Evolutionary conservation across 2,797 vertebrate species (phyloP).

Genomic region (Pipistrellus pipistrellus): DNA sequence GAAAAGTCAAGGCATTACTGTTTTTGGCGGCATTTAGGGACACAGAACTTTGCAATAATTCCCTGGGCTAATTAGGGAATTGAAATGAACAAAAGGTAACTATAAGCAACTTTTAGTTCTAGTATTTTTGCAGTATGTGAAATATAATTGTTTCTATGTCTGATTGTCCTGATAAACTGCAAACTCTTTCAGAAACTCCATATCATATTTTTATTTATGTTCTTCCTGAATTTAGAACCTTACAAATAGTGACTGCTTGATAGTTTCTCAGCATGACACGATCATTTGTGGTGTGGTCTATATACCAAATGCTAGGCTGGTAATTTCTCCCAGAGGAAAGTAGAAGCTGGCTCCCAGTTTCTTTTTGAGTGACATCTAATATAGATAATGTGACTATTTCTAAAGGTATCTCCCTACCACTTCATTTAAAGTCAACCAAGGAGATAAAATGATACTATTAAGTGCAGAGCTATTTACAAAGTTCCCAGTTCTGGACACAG

Average conservation of each 20-base stretch:
- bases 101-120: background rate
- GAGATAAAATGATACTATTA: slow-evolving; percentile 16
- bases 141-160: slow-evolving; percentile 23
- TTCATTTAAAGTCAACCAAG: slow-evolving; percentile 49
- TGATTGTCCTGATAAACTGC: background rate
- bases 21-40: background rate
- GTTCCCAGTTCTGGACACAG: background rate
- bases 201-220: background rate
- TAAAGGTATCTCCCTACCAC: slow-evolving; percentile 19
- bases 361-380: slow-evolving; percentile 40
- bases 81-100: background rate
- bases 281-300: background rate
- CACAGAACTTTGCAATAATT: background rate
- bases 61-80: background rate
- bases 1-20: slow-evolving; percentile 37
- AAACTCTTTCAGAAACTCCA: background rate
- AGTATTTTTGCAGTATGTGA: slow-evolving; percentile 12
- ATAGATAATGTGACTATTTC: slow-evolving; percentile 20
- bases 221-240: slow-evolving; percentile 5
- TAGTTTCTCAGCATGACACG: slow-evolving; percentile 25
- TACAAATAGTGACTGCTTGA: background rate
- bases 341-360: background rate
- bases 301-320: background rate
- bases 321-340: background rate
- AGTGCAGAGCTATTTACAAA: slow-evolving; percentile 60